phyloP scores from a whole-genome alignment of 2,888 invertebrate genomes.

The Teleogryllus oceanicus region DNA sequence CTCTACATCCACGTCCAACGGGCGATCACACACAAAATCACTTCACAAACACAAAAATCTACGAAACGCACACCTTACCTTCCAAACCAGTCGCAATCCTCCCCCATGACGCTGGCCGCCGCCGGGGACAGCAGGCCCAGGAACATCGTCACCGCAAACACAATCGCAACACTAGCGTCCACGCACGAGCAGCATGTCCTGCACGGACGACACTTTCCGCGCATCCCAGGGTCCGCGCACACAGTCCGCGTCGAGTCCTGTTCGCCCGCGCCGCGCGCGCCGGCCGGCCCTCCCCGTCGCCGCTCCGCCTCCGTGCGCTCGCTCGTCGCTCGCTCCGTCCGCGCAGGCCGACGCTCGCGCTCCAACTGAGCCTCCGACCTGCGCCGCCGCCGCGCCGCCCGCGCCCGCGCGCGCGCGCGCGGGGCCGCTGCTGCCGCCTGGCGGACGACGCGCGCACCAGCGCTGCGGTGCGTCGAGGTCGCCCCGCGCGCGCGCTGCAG shows the following conservation, averaged over 20 bases:
- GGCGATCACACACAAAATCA: no score
- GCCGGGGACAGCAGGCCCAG: constrained; percentile 39
- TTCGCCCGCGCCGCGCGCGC: not conserved
- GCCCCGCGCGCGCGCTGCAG: no score
- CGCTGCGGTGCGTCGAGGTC: no score
- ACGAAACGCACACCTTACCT: constrained; percentile 52
- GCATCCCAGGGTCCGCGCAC: not conserved
- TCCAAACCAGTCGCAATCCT: constrained; percentile 68
- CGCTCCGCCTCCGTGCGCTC: no score
- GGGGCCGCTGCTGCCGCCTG: not conserved
- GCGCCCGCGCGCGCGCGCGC: not conserved
- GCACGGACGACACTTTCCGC: constrained; percentile 4
- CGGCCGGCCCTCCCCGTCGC: no score
- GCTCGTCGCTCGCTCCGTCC: no score
- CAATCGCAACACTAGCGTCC: constrained; percentile 19
- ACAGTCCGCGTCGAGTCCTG: not conserved
- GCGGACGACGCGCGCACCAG: not conserved
- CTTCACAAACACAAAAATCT: no score
- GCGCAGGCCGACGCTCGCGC: constrained; percentile 21
- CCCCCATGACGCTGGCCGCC: constrained; percentile 60
- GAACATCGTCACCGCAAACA: constrained; percentile 10
- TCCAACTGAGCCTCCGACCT: not conserved
- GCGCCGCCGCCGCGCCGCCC: not conserved
- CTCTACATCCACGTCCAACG: no score
- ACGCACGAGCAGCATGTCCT: not conserved